Evolutionary conservation across 2,113 vertebrate genomes (phyloP).

Genomic region (Pseudonaja textilis): DNA sequence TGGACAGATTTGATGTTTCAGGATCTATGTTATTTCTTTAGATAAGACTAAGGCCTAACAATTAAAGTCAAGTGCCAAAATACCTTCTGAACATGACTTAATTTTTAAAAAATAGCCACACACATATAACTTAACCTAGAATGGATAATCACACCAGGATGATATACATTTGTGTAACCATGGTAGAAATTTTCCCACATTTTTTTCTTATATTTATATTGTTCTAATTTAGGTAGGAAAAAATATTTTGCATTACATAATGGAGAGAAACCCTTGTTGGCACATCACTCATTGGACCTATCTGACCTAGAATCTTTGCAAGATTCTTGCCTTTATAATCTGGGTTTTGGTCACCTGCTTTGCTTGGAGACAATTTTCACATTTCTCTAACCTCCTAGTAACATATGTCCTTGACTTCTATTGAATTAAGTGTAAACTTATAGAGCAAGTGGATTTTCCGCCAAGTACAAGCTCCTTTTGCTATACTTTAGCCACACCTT

Average conservation of each 20-base stretch:
- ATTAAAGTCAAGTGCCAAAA: background rate
- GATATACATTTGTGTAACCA: background rate
- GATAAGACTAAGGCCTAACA: background rate
- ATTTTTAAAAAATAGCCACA: background rate
- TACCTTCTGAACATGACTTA: background rate
- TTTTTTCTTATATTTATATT: background rate
- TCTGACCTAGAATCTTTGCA: slow-evolving; percentile 29
- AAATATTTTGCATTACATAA: background rate
- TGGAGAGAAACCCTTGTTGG: background rate
- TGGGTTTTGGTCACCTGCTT: slow-evolving; percentile 26
- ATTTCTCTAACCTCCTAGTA: background rate
- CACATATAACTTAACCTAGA: background rate
- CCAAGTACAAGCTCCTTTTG: slow-evolving; percentile 35
- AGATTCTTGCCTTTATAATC: slow-evolving; percentile 32
- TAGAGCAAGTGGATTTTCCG: slow-evolving; percentile 49
- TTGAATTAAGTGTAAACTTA: slow-evolving; percentile 49
- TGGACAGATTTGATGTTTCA: background rate
- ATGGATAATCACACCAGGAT: background rate
- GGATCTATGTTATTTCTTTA: background rate
- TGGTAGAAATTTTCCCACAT: background rate
- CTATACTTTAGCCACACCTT: slow-evolving; percentile 43
- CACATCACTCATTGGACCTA: background rate
- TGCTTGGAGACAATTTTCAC: slow-evolving; percentile 16
- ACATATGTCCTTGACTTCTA: background rate
- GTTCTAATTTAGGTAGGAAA: background rate